A percentile compares a stretch with the other conserved stretches of the same genome.
Conservation (phyloP, 2,113 vertebrate genomes). For the Pterocles orientalis region DNA sequence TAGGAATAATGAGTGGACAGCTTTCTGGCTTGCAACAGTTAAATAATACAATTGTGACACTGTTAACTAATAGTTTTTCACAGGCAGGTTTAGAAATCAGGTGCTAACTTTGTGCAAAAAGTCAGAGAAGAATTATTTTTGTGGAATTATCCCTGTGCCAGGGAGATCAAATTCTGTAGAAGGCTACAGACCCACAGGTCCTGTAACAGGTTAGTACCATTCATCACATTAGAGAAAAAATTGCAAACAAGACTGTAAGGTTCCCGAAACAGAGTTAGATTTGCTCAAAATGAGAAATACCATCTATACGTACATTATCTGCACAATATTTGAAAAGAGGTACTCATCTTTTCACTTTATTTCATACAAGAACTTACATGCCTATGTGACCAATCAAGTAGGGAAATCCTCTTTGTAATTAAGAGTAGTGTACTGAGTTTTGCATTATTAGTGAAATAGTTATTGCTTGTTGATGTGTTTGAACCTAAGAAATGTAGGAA, state of each 20-base stretch:
- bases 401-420: background rate
- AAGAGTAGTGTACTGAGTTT: background rate
- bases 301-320: background rate
- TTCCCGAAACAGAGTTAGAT: background rate
- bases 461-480: background rate
- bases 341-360: background rate
- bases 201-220: background rate
- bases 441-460: background rate
- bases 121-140: background rate
- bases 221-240: background rate
- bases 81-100: background rate
- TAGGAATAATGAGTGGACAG: background rate
- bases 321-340: background rate
- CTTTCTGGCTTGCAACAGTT: background rate
- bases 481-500: background rate
- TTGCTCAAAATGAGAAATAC: background rate
- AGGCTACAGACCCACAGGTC: background rate
- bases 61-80: background rate
- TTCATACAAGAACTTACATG: background rate
- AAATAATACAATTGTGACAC: background rate
- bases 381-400: background rate
- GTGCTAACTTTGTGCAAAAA: background rate
- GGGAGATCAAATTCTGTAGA: background rate
- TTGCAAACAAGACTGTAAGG: background rate
- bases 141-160: background rate